Conservation (phyloP, 2,888 invertebrate species). For the Thera britannica region DNA sequence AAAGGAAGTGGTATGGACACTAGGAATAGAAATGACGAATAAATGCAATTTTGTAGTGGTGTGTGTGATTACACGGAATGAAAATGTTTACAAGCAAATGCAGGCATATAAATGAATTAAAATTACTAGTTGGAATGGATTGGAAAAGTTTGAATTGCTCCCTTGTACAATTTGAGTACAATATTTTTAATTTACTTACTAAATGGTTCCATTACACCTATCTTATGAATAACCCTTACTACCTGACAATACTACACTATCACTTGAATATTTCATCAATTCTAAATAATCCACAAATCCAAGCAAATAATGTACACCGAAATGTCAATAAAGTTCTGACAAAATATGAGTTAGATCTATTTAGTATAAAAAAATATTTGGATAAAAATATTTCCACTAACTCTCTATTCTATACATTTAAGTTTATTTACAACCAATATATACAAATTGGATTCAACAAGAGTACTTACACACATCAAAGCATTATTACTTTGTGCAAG, state of each 20-base stretch:
- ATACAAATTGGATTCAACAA: constrained; percentile 56
- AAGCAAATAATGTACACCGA: constrained; percentile 30
- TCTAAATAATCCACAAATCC: constrained; percentile 27
- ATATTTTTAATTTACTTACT: constrained; percentile 50
- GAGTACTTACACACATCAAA: constrained; percentile 24
- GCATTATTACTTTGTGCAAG: constrained; percentile 51
- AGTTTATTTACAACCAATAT: constrained; percentile 69
- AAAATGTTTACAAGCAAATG: constrained; percentile 44
- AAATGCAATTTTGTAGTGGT: constrained; percentile 35
- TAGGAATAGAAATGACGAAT: constrained; percentile 58
- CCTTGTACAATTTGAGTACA: constrained; percentile 19
- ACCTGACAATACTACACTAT: constrained; percentile 35
- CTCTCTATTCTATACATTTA: constrained; percentile 76
- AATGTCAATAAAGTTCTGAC: constrained; percentile 23
- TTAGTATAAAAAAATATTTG: constrained; percentile 74
- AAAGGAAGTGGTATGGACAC: constrained; percentile 74
- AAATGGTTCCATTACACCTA: constrained; percentile 66
- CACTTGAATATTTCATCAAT: constrained; percentile 29
- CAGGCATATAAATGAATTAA: constrained; percentile 21
- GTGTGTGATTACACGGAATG: constrained; percentile 45
- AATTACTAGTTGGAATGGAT: constrained; percentile 40
- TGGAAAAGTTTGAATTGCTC: constrained; percentile 30
- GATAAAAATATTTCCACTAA: constrained; percentile 72
- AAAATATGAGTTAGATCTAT: constrained; percentile 29
- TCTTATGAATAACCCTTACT: constrained; percentile 25